These are phyloP conservation scores for Hemistola chrysoprasaria DNA, from an alignment of 2,888 invertebrate genomes.

Conservation along the genomic window DNA sequence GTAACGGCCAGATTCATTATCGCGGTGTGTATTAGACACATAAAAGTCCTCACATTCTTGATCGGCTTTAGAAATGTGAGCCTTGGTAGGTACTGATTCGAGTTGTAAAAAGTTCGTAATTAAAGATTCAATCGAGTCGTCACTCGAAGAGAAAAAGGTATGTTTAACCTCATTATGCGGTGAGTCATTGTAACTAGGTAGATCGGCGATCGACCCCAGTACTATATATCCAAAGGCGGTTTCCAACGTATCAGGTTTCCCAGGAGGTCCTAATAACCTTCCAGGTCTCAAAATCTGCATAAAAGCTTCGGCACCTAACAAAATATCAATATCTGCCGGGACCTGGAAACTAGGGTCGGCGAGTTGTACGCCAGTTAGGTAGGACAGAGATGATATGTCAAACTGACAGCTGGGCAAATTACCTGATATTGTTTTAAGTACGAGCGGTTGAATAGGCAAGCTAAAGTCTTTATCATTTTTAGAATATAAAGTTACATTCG, in stretches of 20 bases:
- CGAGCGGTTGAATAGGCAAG: constrained; percentile 12
- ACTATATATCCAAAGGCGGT: background rate
- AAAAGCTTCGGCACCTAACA: background rate
- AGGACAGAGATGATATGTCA: background rate
- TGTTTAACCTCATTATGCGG: background rate
- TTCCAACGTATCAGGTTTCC: background rate
- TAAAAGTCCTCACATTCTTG: constrained; percentile 18
- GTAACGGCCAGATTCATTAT: constrained; percentile 14
- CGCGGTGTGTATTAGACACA: too few relatives aligned
- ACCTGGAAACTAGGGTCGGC: background rate
- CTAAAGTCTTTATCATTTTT: constrained; percentile 12
- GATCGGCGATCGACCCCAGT: background rate
- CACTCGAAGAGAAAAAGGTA: constrained; percentile 5
- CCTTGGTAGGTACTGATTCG: constrained; percentile 6
- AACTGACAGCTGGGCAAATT: constrained; percentile 11
- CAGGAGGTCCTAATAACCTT: constrained; percentile 9
- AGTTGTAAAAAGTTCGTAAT: constrained; percentile 10
- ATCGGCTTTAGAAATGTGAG: constrained; percentile 9
- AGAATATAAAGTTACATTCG: constrained; percentile 8
- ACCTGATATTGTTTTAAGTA: constrained; percentile 20
- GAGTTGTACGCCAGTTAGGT: background rate
- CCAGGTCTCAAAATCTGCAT: constrained; percentile 11
- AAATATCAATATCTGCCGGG: constrained; percentile 5
- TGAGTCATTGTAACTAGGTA: background rate
- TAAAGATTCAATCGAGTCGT: background rate